Evolutionary conservation across 2,888 invertebrate genomes (phyloP).

Genomic region (Dusona sp.): DNA sequence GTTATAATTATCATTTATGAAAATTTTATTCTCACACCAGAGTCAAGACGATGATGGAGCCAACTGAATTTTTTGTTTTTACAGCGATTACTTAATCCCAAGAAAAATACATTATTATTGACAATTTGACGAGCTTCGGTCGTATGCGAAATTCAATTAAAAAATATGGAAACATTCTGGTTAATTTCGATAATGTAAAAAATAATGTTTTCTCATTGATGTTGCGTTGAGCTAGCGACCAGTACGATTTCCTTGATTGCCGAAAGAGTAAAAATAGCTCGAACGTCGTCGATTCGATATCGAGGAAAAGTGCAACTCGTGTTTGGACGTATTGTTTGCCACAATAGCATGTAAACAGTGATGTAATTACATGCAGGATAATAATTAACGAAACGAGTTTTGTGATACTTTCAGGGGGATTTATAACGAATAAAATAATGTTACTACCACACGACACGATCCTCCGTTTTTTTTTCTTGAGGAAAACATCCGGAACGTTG

Average conservation of each 20-base stretch:
- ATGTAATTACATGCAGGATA: neutral
- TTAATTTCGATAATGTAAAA: neutral
- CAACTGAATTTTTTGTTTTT: neutral
- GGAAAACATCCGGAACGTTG: neutral
- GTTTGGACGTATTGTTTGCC: neutral
- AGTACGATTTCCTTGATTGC: neutral
- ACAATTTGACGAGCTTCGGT: neutral
- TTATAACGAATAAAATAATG: slow-evolving; percentile 24
- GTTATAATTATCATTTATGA: neutral
- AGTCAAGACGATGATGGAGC: neutral
- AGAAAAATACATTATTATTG: neutral
- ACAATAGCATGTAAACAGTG: slow-evolving; percentile 24
- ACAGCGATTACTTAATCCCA: neutral
- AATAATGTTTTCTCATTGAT: neutral
- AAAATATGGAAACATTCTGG: neutral
- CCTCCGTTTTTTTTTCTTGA: neutral
- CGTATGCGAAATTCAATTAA: neutral
- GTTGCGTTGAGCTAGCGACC: neutral
- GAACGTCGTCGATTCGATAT: neutral
- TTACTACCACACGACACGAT: neutral
- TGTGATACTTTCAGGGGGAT: slow-evolving; percentile 35
- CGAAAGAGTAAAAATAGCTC: neutral
- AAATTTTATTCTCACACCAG: neutral
- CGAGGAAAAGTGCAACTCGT: neutral
- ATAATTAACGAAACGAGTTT: slow-evolving; percentile 37